Conservation (phyloP, 2,113 vertebrate genomes). For the Lophura nycthemera region DNA sequence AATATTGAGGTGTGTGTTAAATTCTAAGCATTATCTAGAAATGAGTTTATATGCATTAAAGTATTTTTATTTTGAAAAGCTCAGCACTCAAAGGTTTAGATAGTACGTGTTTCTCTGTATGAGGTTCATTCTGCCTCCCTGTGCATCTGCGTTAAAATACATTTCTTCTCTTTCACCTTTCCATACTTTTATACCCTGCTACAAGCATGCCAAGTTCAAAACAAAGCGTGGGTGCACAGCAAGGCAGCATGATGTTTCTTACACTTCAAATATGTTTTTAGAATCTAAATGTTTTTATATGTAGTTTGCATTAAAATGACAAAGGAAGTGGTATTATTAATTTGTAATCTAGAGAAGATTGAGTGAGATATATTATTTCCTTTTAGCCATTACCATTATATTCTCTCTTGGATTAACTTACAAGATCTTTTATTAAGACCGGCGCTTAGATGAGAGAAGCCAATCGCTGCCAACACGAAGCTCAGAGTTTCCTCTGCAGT, state of each 20-base stretch:
- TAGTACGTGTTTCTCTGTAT: accelerated
- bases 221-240: background rate
- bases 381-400: background rate
- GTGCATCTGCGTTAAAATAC: background rate
- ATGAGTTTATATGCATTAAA: background rate
- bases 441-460: slow-evolving; percentile 1
- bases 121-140: background rate
- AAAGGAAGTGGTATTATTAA: background rate
- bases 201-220: background rate
- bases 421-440: slow-evolving; percentile 12
- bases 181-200: background rate
- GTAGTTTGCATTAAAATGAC: background rate
- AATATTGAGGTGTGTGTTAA: accelerated
- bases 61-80: background rate
- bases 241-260: background rate
- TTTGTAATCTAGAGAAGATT: background rate
- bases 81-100: background rate
- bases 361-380: background rate
- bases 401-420: background rate
- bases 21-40: background rate
- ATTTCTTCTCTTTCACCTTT: background rate
- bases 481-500: slow-evolving; percentile 62
- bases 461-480: slow-evolving; percentile 16
- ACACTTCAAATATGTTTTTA: background rate
- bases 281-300: background rate